Percentiles rank a stretch among this genome's conserved stretches.
Conservation (phyloP, 1,140 invertebrate genomes). For the Zaprionus gabonicus region DNA sequence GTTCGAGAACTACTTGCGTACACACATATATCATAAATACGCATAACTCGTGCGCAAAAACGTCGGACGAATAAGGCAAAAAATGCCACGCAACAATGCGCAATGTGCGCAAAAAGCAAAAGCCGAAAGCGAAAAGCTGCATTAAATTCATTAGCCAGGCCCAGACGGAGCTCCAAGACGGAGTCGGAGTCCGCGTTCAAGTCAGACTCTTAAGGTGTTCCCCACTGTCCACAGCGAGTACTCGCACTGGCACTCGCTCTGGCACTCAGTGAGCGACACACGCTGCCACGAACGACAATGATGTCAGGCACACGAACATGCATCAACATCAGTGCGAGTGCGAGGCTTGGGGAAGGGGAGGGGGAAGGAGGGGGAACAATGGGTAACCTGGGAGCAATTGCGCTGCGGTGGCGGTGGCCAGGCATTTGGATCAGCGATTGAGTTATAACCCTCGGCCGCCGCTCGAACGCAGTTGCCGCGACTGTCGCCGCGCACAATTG, state of each 20-base stretch:
- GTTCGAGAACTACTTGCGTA: slow-evolving; percentile 19
- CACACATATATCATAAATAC: slow-evolving; percentile 79
- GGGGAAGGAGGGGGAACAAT: slow-evolving; percentile 47
- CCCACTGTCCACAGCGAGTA: slow-evolving; percentile 42
- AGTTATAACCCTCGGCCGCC: slow-evolving; percentile 64
- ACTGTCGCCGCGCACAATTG: slow-evolving; percentile 1
- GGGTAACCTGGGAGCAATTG: slow-evolving; percentile 80
- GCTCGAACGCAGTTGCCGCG: background rate
- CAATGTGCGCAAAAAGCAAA: slow-evolving; percentile 32
- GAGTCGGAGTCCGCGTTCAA: slow-evolving; percentile 2
- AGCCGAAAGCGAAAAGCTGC: slow-evolving; percentile 67
- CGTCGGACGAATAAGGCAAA: slow-evolving; percentile 79
- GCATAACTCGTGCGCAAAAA: slow-evolving; percentile 82
- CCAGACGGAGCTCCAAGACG: slow-evolving; percentile 14
- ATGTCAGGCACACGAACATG: slow-evolving; percentile 55
- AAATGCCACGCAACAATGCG: slow-evolving; percentile 71
- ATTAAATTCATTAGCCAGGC: slow-evolving; percentile 78
- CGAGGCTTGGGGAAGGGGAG: background rate
- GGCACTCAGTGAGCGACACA: slow-evolving; percentile 47
- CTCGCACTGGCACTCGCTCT: slow-evolving; percentile 41
- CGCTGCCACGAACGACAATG: slow-evolving; percentile 63
- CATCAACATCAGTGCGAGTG: slow-evolving; percentile 39
- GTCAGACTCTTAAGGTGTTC: slow-evolving; percentile 33
- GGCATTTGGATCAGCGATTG: slow-evolving; percentile 82
- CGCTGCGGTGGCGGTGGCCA: slow-evolving; percentile 36